phyloP scores from a whole-genome alignment of 2,797 vertebrate genomes.

The Diplodus sargus region DNA sequence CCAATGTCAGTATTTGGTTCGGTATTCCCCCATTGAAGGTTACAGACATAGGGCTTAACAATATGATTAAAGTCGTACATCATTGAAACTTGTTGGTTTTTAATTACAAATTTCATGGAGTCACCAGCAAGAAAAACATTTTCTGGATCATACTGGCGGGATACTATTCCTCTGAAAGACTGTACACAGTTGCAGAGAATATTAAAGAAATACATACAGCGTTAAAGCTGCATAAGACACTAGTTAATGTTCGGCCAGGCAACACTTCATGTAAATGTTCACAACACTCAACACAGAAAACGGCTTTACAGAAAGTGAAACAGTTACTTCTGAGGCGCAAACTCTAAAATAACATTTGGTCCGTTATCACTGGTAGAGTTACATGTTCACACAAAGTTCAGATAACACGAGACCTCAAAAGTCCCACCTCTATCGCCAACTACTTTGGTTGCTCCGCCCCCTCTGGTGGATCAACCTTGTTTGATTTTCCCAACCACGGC shows the following conservation, averaged over 20 bases:
- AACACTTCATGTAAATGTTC: neutral
- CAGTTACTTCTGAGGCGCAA: neutral
- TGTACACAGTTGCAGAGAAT: neutral
- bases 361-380: neutral
- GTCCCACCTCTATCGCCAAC: conserved; percentile 36
- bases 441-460: conserved; percentile 60
- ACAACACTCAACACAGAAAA: neutral
- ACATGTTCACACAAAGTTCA: conserved; percentile 9
- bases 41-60: neutral
- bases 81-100: neutral
- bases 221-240: neutral
- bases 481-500: conserved; percentile 64
- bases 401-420: conserved; percentile 30
- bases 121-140: neutral
- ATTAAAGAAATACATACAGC: neutral
- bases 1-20: neutral
- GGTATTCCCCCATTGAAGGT: too few relatives aligned
- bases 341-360: conserved; percentile 11
- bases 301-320: conserved; percentile 3
- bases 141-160: neutral
- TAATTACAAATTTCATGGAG: neutral
- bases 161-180: neutral
- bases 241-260: neutral
- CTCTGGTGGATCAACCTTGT: conserved; percentile 41
- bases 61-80: too few relatives aligned